These are phyloP conservation scores for Lepidurus arcticus DNA, from an alignment of 1,140 invertebrate genomes.

Conservation along the genomic window DNA sequence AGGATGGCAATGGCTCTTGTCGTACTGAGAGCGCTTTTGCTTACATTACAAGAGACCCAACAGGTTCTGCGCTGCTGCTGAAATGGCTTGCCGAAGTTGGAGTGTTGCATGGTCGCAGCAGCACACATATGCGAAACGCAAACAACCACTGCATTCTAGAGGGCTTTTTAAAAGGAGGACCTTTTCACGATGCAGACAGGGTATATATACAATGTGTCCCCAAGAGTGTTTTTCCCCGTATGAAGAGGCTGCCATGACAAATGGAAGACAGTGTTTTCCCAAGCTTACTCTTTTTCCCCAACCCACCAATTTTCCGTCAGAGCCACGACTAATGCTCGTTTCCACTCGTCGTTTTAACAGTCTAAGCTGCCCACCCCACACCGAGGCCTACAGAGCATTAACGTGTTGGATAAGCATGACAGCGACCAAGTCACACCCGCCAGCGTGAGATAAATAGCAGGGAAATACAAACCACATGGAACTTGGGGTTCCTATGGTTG, in stretches of 20 bases:
- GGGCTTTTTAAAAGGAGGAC: background rate
- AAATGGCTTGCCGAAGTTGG: background rate
- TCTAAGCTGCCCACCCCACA: background rate
- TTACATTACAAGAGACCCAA: background rate
- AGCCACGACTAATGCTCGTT: background rate
- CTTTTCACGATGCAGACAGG: background rate
- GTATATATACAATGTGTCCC: background rate
- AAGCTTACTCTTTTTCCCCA: background rate
- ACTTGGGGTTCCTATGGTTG: background rate
- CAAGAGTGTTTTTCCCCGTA: background rate
- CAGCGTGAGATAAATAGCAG: background rate
- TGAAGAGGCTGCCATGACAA: background rate
- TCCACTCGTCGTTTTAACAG: background rate
- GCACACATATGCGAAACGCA: background rate
- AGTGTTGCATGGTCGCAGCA: background rate
- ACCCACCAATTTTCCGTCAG: background rate
- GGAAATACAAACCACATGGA: background rate
- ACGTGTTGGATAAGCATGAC: background rate
- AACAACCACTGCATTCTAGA: background rate
- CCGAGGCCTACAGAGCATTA: background rate
- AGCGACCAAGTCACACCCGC: background rate
- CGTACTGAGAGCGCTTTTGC: background rate
- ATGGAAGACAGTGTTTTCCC: background rate
- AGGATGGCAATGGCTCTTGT: background rate
- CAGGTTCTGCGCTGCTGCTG: background rate